Evolutionary conservation across 2,113 vertebrate species (phyloP).

Genomic region (Dipodomys ordii): DNA sequence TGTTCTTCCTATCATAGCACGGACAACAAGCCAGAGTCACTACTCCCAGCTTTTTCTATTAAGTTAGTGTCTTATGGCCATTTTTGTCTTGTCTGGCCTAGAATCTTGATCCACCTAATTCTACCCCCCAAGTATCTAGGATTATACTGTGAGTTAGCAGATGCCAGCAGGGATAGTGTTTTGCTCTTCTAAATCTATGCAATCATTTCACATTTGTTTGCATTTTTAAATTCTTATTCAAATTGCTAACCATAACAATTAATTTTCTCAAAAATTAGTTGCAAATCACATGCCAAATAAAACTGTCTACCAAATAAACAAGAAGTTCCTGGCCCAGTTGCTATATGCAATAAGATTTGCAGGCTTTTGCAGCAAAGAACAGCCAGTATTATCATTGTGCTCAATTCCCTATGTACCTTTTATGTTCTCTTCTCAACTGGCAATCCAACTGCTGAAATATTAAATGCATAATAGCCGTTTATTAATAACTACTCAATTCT

Average conservation of each 20-base stretch:
- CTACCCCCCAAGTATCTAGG: too few species aligned
- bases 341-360: not conserved
- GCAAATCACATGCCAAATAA: slow-evolving; percentile 9
- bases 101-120: too few species aligned
- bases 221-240: not conserved
- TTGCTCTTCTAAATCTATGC: not conserved
- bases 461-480: not conserved
- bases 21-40: too few species aligned
- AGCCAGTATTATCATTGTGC: not conserved
- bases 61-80: too few species aligned
- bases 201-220: not conserved
- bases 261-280: not conserved
- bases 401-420: not conserved
- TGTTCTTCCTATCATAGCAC: too few species aligned
- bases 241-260: not conserved
- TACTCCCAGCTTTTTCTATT: too few species aligned
- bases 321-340: not conserved
- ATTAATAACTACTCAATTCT: not conserved
- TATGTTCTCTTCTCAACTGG: not conserved
- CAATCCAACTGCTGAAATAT: not conserved
- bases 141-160: too few species aligned
- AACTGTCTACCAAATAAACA: not conserved
- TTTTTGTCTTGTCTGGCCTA: too few species aligned
- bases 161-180: not conserved
- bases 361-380: not conserved